Conservation (phyloP, 2,797 vertebrate species). For the Clarias laeviceps region DNA sequence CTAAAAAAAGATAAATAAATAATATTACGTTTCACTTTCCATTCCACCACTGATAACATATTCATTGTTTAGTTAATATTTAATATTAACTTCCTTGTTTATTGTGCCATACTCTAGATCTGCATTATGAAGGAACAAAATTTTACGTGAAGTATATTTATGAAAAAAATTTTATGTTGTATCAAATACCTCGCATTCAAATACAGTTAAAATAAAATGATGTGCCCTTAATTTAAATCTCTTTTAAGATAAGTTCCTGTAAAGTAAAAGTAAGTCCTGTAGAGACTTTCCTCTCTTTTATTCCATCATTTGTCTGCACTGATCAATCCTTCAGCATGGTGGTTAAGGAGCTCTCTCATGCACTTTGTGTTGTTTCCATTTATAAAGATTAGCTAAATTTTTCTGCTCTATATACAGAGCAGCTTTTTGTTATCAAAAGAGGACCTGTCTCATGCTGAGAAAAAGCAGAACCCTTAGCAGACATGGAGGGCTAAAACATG, state of each 20-base stretch:
- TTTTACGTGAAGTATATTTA: no score
- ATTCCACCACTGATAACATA: not conserved
- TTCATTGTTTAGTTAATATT: not conserved
- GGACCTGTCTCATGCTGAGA: constrained; percentile 60
- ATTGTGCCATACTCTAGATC: not conserved
- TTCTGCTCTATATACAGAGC: constrained; percentile 70
- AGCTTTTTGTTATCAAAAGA: constrained; percentile 64
- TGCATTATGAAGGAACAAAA: not conserved
- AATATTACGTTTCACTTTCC: not conserved
- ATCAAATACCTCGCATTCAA: not conserved
- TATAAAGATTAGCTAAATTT: constrained; percentile 65
- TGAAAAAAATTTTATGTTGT: no score
- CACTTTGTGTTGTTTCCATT: constrained; percentile 58
- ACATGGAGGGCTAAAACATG: constrained; percentile 26
- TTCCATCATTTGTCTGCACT: constrained; percentile 9
- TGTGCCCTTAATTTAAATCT: not conserved
- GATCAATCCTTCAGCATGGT: constrained; percentile 37
- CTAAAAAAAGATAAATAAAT: not conserved
- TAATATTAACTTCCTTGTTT: not conserved
- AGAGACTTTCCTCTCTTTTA: not conserved
- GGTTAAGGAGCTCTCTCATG: constrained; percentile 40
- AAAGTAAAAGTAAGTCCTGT: no score
- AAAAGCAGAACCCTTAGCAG: constrained; percentile 60
- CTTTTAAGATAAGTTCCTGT: not conserved
- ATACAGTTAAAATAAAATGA: not conserved